Conservation (phyloP, 1,140 invertebrate species). For the Penaeus chinensis region DNA sequence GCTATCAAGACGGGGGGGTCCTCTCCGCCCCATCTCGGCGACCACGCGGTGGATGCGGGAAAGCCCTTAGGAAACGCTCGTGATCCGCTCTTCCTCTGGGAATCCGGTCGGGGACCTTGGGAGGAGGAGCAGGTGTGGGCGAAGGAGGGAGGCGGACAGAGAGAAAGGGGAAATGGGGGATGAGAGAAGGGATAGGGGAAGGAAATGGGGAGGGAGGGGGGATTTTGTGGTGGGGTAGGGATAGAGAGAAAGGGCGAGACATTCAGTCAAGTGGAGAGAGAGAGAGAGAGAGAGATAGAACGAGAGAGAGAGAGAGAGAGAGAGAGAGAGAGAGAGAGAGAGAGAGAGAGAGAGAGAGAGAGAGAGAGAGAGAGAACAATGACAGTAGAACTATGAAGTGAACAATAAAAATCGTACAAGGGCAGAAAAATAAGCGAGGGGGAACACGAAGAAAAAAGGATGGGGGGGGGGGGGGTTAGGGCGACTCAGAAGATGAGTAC, state of each 20-base stretch:
- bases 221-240: background rate
- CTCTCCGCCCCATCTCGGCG: too few species aligned
- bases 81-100: too few species aligned
- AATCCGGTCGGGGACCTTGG: too few species aligned
- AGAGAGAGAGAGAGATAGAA: background rate
- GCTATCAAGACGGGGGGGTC: too few species aligned
- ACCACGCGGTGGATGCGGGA: too few species aligned
- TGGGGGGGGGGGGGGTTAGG: too few species aligned
- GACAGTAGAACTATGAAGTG: too few species aligned
- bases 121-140: background rate
- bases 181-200: background rate
- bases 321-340: conserved; percentile 28
- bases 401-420: too few species aligned
- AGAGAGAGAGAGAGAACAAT: background rate
- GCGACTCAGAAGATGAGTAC: too few species aligned
- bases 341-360: background rate
- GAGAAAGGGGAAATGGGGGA: background rate
- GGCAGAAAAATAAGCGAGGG: too few species aligned
- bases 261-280: background rate
- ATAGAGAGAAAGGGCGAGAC: conserved; percentile 11
- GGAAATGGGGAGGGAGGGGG: background rate
- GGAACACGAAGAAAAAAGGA: too few species aligned
- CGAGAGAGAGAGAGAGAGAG: background rate
- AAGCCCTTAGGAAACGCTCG: too few species aligned
- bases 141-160: background rate